These are phyloP conservation scores for Rhodophaea formosa DNA, from an alignment of 2,888 invertebrate species.

Conservation along the genomic window DNA sequence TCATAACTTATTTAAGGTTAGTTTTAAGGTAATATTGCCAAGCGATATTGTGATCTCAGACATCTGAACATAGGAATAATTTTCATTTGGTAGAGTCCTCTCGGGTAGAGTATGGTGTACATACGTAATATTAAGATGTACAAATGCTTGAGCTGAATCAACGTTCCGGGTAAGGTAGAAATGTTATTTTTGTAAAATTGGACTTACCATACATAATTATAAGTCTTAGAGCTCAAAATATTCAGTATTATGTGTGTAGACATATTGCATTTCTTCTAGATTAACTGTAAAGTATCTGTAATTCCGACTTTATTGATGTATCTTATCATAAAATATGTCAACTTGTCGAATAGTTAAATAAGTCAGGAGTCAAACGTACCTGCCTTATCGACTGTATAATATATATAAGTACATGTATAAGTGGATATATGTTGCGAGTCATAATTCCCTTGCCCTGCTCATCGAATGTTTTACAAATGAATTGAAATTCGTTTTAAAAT, in stretches of 20 bases:
- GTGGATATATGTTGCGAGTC: background rate
- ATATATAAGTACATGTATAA: background rate
- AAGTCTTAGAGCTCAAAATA: constrained; percentile 5
- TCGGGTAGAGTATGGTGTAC: constrained; percentile 24
- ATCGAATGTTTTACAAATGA: constrained; percentile 49
- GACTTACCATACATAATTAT: constrained; percentile 5
- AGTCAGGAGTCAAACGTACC: constrained; percentile 55
- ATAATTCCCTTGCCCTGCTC: constrained; percentile 29
- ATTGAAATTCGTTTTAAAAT: constrained; percentile 58
- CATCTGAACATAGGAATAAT: constrained; percentile 33
- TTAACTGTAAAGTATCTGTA: background rate
- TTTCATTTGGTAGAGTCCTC: constrained; percentile 23
- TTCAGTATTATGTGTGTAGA: constrained; percentile 7
- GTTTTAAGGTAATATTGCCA: constrained; percentile 65
- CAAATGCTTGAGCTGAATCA: constrained; percentile 24
- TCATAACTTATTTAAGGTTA: constrained; percentile 34
- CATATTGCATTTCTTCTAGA: background rate
- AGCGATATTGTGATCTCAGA: constrained; percentile 76
- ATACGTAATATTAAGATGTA: constrained; percentile 25
- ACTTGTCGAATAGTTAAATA: constrained; percentile 19
- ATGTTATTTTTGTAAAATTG: constrained; percentile 30
- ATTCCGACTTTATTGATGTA: background rate
- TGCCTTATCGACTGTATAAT: constrained; percentile 31
- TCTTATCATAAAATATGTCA: background rate
- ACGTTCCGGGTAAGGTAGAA: constrained; percentile 23